Evolutionary conservation across 2,113 vertebrate genomes (phyloP), one percentile per base, ranked within the genome.

Genomic region (Geothlypis trichas): DNA sequence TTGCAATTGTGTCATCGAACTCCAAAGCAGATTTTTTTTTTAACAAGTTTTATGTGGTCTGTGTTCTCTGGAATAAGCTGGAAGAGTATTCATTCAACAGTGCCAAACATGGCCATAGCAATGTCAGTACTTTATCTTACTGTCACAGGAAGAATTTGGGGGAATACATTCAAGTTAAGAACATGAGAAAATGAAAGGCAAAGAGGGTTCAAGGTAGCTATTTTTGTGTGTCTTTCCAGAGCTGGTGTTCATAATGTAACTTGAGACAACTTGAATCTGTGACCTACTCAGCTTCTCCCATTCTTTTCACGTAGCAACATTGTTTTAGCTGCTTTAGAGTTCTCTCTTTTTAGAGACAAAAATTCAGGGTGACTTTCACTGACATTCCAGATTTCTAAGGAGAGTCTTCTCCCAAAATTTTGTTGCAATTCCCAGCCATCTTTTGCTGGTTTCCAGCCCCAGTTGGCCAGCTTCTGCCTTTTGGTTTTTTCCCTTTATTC

Each of bases 401-500:
- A 24, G 7, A 55, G 24, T 24, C 31, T 35, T 72, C 33, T 68
- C n/a, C 16, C 12, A 47, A 63, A 58, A 37, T 31, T 68, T 39
- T 1, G 5, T 24, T 86, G n/a, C 31, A 28, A 31, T 30, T 68
- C 27, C 13, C 15, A 28, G 23, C 5, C 13, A 42, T 54, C 23
- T 86, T n/a, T 63, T 47, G 15, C 11, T 61, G 19, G 7, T 52
- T 90, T 74, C 35, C 54, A 23, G 33, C 13, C 28, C 11, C 47
- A 51, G 4, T 6, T 69, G 54, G 27, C 19, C 15, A 86, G 20
- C 20, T 24, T 83, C 49, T 78, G 20, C 31, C 37, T 33, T 30
- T 46, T 49, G 20, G 1, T 0, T 10, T 23, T 58, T 51, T 0
- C 13, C 44, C 17, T 67, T 46, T 37, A 4, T 62, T 76, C 24